Conservation (phyloP, 2,888 invertebrate genomes). For the Diloba caeruleocephala region DNA sequence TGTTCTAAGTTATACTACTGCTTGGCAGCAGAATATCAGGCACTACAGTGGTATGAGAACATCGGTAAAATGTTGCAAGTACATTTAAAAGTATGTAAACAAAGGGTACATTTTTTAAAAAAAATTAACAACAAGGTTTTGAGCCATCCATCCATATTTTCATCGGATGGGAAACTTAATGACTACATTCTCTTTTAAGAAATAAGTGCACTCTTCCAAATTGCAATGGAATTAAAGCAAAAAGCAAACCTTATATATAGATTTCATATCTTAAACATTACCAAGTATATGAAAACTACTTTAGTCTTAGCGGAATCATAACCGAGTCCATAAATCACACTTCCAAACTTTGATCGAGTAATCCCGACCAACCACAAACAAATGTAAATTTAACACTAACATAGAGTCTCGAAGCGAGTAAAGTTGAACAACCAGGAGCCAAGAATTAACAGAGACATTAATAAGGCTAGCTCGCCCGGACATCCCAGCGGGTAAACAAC, state of each 20-base stretch:
- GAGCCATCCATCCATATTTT: too few relatives aligned
- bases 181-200: too few relatives aligned
- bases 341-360: slow-evolving; percentile 42
- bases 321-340: slow-evolving; percentile 31
- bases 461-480: slow-evolving; percentile 44
- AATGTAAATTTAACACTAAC: slow-evolving; percentile 51
- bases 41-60: too few relatives aligned
- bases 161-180: too few relatives aligned
- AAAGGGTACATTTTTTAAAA: too few relatives aligned
- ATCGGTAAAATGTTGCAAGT: too few relatives aligned
- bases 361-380: slow-evolving; percentile 45
- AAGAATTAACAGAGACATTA: slow-evolving; percentile 54
- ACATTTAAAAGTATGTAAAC: neutral
- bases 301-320: slow-evolving; percentile 16
- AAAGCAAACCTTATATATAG: too few relatives aligned
- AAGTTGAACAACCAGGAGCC: slow-evolving; percentile 51
- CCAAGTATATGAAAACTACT: slow-evolving; percentile 24
- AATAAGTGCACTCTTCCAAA: slow-evolving; percentile 11
- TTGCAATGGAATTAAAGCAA: too few relatives aligned
- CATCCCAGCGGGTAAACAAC: slow-evolving; percentile 45
- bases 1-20: too few relatives aligned
- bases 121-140: too few relatives aligned
- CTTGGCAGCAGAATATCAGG: too few relatives aligned
- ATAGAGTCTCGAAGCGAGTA: slow-evolving; percentile 33
- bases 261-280: too few relatives aligned